phyloP scores from a whole-genome alignment of 2,888 invertebrate species.

The Drosophila aldrichi region DNA sequence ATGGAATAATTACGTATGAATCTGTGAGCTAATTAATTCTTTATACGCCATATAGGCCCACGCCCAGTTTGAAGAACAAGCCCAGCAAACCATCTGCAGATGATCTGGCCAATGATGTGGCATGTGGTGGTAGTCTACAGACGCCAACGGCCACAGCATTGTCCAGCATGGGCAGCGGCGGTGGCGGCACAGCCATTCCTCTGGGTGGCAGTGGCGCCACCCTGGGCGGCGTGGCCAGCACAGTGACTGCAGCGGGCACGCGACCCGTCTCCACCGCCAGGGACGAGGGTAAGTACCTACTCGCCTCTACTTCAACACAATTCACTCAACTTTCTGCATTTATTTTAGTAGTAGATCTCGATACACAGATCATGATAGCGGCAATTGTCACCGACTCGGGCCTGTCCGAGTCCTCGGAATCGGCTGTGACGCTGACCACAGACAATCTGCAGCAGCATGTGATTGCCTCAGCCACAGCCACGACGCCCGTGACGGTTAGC shows the following conservation, averaged over 20 bases:
- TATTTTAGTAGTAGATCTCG: slow-evolving; percentile 63
- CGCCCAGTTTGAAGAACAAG: slow-evolving; percentile 88
- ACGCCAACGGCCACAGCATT: slow-evolving; percentile 81
- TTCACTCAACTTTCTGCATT: neutral
- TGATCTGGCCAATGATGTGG: slow-evolving; percentile 81
- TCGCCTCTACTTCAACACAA: neutral
- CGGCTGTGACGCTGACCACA: slow-evolving; percentile 78
- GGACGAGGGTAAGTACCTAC: slow-evolving; percentile 87
- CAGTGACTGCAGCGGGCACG: slow-evolving; percentile 59
- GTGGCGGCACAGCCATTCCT: slow-evolving; percentile 68
- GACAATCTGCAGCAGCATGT: slow-evolving; percentile 79
- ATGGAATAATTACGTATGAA: neutral
- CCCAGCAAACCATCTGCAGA: slow-evolving; percentile 86
- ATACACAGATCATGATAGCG: slow-evolving; percentile 79
- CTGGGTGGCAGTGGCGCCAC: slow-evolving; percentile 74
- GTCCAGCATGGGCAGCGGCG: slow-evolving; percentile 72
- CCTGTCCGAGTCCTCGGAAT: slow-evolving; percentile 85
- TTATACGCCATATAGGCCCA: slow-evolving; percentile 86
- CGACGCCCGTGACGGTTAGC: slow-evolving; percentile 49
- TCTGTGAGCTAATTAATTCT: neutral
- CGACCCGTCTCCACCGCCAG: slow-evolving; percentile 84
- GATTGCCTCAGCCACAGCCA: slow-evolving; percentile 72
- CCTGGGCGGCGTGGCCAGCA: slow-evolving; percentile 67
- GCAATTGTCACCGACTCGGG: slow-evolving; percentile 85
- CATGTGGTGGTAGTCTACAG: slow-evolving; percentile 80